Base-by-base conservation (phyloP, 2,797 vertebrate species). In the Danio tinwini region DNA sequence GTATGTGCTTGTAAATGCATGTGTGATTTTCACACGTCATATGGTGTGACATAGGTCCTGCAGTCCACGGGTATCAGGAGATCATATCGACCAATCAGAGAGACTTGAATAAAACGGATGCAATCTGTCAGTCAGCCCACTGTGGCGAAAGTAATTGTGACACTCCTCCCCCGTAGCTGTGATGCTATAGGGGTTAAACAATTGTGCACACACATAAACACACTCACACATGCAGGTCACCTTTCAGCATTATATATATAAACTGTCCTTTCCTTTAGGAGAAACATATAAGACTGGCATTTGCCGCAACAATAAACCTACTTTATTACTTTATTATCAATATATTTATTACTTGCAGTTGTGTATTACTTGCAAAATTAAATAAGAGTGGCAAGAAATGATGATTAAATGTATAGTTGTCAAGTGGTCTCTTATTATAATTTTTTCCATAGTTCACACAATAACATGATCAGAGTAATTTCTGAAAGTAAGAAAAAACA, bases 81-180 rank as follows among this genome's bases (percentile, higher is more conserved):
- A 86, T 81, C 53, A 16, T 13, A 74, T 76, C 44, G 39, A 42
- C 85, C 83, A 86, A 84, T 86, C 77, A 76, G 65, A 86, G 58
- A 13, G 61, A 56, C 68, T 58, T 53, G 14, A 74, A 42, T 68
- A 29, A 53, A 81, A 76, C 55, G 7, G 19, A 76, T 49, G 62
- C 75, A 76, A 67, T 63, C 59, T 82, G 74, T 82, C 78, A 78
- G 67, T 83, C 81, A 82, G 16, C 49, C 47, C 59, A n/a, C 72
- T 63, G 77, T 45, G 75, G 68, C 52, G 53, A 47, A 76, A 70
- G 58, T 45, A 56, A 75, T 42, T 37, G 5, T 1, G 6, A 55
- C 6, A 21, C 70, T 44, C 42, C 50, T 53, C 75, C 62, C 50
- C 76, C 45, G 53, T 49, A 67, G 42, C 17, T 5, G 7, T 59